Percentiles rank a stretch among this genome's conserved stretches.
Evolutionary conservation across 2,888 invertebrate species (phyloP).

Genomic region (Leptura quadrifasciata): DNA sequence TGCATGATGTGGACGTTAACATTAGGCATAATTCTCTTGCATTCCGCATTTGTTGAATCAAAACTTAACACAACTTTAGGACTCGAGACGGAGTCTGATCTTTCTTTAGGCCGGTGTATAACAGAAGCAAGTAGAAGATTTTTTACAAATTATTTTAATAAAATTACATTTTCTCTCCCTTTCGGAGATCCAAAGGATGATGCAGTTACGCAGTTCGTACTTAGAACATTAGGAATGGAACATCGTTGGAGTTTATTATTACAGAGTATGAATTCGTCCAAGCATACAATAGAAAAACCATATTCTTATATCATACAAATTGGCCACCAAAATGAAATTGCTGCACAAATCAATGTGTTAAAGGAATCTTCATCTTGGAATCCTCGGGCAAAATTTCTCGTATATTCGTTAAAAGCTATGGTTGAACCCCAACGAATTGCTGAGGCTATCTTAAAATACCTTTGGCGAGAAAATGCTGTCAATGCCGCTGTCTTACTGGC

Average conservation of each 20-base stretch:
- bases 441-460: conserved; percentile 1
- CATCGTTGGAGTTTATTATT: conserved; percentile 16
- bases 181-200: neutral
- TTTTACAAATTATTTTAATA: conserved; percentile 33
- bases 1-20: too few relatives aligned
- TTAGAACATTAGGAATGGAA: neutral
- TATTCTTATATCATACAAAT: conserved; percentile 42
- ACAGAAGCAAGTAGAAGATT: conserved; percentile 28
- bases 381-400: conserved; percentile 22
- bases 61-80: neutral
- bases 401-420: conserved; percentile 29
- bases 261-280: conserved; percentile 18
- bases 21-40: too few relatives aligned
- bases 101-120: conserved; percentile 41
- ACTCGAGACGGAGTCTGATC: neutral
- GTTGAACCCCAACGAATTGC: conserved; percentile 14
- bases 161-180: conserved; percentile 27
- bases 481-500: conserved; percentile 40
- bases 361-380: conserved; percentile 4
- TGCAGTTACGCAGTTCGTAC: conserved; percentile 10
- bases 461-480: conserved; percentile 39
- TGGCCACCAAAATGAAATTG: conserved; percentile 29
- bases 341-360: conserved; percentile 3
- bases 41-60: neutral
- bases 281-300: neutral